Evolutionary conservation across 2,113 vertebrate species (phyloP).

Genomic region (Macrotis lagotis): DNA sequence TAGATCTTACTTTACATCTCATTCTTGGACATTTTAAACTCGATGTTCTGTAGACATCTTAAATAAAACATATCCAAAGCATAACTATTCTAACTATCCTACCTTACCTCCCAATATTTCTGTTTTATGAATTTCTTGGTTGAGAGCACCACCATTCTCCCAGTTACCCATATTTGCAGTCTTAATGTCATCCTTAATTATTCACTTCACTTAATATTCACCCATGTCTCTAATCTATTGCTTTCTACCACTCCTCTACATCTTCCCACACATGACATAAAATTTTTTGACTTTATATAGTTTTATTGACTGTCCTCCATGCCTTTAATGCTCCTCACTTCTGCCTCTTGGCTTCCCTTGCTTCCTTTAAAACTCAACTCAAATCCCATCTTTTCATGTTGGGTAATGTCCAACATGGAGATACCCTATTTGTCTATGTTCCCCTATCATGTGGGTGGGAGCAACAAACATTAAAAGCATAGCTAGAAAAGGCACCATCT

Average conservation of each 20-base stretch:
- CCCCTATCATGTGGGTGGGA: no score
- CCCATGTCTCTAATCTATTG: not conserved
- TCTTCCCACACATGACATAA: not conserved
- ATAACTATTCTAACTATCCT: not conserved
- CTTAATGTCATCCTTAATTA: not conserved
- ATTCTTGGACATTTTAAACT: not conserved
- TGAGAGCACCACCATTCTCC: not conserved
- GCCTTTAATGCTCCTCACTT: no score
- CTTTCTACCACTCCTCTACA: not conserved
- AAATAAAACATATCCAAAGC: not conserved
- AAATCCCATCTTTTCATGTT: no score
- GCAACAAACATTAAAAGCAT: no score
- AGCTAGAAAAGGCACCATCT: no score
- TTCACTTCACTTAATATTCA: not conserved
- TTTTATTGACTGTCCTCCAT: not conserved
- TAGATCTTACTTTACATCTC: not conserved
- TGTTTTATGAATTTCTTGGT: not conserved
- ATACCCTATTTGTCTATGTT: no score
- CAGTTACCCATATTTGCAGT: not conserved
- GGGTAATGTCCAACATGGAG: no score
- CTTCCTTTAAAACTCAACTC: no score
- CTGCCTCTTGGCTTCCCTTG: no score
- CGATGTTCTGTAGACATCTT: not conserved
- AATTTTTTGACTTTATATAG: not conserved
- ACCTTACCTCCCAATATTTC: not conserved